A percentile compares a stretch with the other conserved stretches of the same genome.
These are phyloP conservation scores for Portunus trituberculatus DNA, from an alignment of 1,140 invertebrate genomes.

Conservation along the genomic window DNA sequence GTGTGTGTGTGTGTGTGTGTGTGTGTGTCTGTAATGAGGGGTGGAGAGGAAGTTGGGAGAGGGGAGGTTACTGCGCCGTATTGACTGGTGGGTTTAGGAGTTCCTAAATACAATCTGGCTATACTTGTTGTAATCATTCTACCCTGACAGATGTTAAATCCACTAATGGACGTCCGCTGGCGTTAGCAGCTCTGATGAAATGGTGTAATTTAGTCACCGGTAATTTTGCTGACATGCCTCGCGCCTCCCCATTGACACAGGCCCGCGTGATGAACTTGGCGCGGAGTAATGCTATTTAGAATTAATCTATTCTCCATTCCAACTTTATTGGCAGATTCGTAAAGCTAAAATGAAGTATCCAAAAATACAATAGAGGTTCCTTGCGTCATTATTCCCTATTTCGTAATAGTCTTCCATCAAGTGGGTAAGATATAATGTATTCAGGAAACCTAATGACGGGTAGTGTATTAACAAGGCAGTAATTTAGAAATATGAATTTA, in stretches of 20 bases:
- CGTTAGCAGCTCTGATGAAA: background rate
- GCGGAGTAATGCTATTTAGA: background rate
- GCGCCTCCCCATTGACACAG: background rate
- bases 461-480: too few species aligned
- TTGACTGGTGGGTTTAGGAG: background rate
- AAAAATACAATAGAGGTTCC: background rate
- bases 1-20: too few species aligned
- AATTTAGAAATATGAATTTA: too few species aligned
- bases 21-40: too few species aligned
- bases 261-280: background rate
- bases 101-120: background rate
- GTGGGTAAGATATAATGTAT: too few species aligned
- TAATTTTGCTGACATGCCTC: background rate
- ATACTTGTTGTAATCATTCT: background rate
- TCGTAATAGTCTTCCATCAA: too few species aligned
- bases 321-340: background rate
- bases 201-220: conserved; percentile 5
- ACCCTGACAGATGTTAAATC: background rate
- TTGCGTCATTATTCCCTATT: too few species aligned
- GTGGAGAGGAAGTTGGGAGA: too few species aligned
- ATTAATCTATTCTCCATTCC: background rate
- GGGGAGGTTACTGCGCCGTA: too few species aligned
- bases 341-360: background rate
- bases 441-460: too few species aligned
- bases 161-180: background rate